Base-by-base conservation (phyloP, 2,888 invertebrate genomes). In the Phania funesta region DNA sequence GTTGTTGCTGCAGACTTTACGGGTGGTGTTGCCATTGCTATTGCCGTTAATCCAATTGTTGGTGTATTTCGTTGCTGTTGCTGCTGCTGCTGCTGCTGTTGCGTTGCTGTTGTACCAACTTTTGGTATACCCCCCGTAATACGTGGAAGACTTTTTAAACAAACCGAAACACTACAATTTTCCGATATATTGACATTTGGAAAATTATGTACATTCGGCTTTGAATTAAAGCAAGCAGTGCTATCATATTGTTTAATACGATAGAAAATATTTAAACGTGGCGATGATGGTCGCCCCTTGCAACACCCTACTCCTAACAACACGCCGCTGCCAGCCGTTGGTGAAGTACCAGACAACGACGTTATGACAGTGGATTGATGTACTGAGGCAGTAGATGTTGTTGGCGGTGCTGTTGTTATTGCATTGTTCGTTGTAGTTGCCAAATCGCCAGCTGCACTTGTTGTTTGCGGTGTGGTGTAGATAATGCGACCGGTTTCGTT, bases 71-170 rank as follows among this genome's bases (percentile, higher is more conserved):
- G 83, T 35, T 3, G 83, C 50, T 24, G 74, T 35, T 18, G 73
- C 46, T 22, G 70, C 26, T 20, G 76, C 52, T 38, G 75, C 48
- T n/a, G n/a, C n/a, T 16, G 71, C 48, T 22, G 68, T 29, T 18
- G 75, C 48, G 46, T 16, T 44, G 16, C 16, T 44, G 62, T 48
- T 50, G 79, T 41, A 26, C 87, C 86, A 35, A 90, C 91, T 22
- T 91, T 90, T 7, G 96, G 96, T 86, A 96, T 93, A 52, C 93
- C 93, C 35, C 93, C 93, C 82, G 95, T 94, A 86, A 94, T 93
- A 48, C 97, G 92, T 24, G 97, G 97, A 86, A 96, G 91, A 90
- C 94, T 94, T 90, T 94, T 92, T 70, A 94, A 92, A 32, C 93
- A 92, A 64, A 95, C 92, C 83, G 90, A 88, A 20, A 90, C 86